Evolutionary conservation across 2,113 vertebrate species (phyloP), one percentile per base, ranked within the genome.

Genomic region (Syrrhaptes paradoxus): DNA sequence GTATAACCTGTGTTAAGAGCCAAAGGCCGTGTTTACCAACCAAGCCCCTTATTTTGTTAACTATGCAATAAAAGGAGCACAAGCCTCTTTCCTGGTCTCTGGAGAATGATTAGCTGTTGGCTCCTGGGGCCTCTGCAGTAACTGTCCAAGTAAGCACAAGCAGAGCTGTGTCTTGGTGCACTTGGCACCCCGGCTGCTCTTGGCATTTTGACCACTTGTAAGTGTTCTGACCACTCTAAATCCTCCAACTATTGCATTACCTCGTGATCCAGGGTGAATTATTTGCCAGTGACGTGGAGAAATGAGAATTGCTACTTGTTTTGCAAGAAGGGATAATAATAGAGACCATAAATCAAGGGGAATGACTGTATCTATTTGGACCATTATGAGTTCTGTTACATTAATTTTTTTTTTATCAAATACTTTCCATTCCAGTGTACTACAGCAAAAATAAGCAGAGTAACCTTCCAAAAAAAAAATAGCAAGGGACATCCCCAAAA

Each of bases 181-280:
- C 12, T 62, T 82, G 65, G 87, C 58, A 61, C 31, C 22, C 26
- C 49, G 41, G 43, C 32, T 75, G 26, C 59, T 73, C 19, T 15
- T 78, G 55, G 31, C 41, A 16, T 58, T 75, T 62, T 41, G 55
- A 31, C 45, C 1, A 2, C 48, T 81, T 48, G 45, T 49, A 45
- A 73, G 18, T 13, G 67, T n/a, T 54, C 77, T 43, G 45, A n/a
- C 26, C 20, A 19, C 52, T 78, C 59, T 62, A 48, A 89, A 45
- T 62, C 31, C 36, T 76, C 11, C 1, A 2, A 4, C 43, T 52
- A 17, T 46, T 65, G 57, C 3, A 0, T 55, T 70, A 43, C 11
- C 32, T 38, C 22, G 0, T 36, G 46, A 54, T 62, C 32, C 41
- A 45, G 41, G 54, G 41, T 17, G 13, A 80, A 80, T 68, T 75